Evolutionary conservation across 2,113 vertebrate genomes (phyloP), one percentile per base, ranked within the genome.

Genomic region (Procapra przewalskii): DNA sequence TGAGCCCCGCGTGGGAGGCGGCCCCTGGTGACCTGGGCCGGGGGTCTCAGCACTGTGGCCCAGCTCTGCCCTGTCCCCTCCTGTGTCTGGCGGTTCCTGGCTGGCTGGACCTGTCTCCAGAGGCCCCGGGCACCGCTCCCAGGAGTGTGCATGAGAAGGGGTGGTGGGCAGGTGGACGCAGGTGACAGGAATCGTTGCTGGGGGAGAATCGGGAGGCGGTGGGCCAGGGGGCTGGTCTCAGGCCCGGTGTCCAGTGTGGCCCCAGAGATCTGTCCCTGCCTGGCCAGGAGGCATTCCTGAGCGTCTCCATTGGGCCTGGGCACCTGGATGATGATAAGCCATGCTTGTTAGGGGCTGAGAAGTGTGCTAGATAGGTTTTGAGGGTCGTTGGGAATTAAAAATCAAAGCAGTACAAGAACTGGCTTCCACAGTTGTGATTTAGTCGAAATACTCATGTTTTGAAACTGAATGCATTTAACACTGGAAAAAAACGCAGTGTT

Each of bases 1-100:
- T 25, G 91, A 92, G 94, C 94, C 52, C 97, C 55, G 83, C 88
- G 67, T 77, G 88, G 31, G 3, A 52, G 19, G 33, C 23, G 85
- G 91, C 67, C 55, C 21, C 0, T 71, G 2, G 55, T 43, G 94
- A 71, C 97, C 92, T 13, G 57, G 12, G 5, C 13, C 5, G 17
- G 79, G 55, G 50, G 3, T 12, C 45, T 23, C 36, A 6, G 48
- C 17, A 0, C 1, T 8, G 45, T 25, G 14, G 40, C 59, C 31
- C 12, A 25, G 43, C 2, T 2, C 45, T 2, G 29, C n/a, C 54
- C 31, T 59, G 0, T 64, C 43, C 40, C 54, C 3, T n/a, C 29
- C 14, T 3, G 0, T 1, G 9, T 16, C 79, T 62, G 62, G 29
- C 11, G n/a, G 45, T 60, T 90, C 50, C 55, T 55, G 9, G 19